Evolutionary conservation across 2,797 vertebrate species (phyloP).

Genomic region (Gouania willdenowi): DNA sequence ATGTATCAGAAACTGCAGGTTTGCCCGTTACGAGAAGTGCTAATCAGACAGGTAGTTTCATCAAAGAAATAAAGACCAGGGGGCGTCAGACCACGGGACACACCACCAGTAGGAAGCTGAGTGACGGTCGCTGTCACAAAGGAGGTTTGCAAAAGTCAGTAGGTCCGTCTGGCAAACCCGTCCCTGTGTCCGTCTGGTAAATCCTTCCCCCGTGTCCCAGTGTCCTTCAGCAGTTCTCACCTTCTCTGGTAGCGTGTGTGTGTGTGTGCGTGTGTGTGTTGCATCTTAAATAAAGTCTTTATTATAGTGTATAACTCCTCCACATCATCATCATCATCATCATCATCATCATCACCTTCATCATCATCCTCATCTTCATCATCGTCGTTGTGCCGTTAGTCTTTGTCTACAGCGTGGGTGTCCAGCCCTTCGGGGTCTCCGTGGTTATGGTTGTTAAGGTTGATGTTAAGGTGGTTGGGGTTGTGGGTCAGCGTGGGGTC

Average conservation of each 20-base stretch:
- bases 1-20: slow-evolving; percentile 66
- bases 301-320: slow-evolving; percentile 70
- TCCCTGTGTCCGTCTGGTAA: slow-evolving; percentile 60
- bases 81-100: slow-evolving; percentile 70
- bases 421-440: slow-evolving; percentile 74
- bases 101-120: slow-evolving; percentile 57
- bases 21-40: slow-evolving; percentile 52
- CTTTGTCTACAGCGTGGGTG: slow-evolving; percentile 72
- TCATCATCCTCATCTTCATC: slow-evolving; percentile 41
- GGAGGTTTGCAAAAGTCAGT: slow-evolving; percentile 55
- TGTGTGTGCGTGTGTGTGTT: slow-evolving; percentile 55
- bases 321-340: slow-evolving; percentile 55
- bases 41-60: slow-evolving; percentile 66
- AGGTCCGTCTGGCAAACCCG: slow-evolving; percentile 61
- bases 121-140: slow-evolving; percentile 43
- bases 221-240: no score
- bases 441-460: slow-evolving; percentile 72
- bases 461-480: slow-evolving; percentile 65
- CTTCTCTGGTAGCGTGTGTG: slow-evolving; percentile 59
- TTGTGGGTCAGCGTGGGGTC: slow-evolving; percentile 71
- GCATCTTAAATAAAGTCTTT: slow-evolving; percentile 76
- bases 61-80: slow-evolving; percentile 49
- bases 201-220: no score
- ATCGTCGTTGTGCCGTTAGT: slow-evolving; percentile 61
- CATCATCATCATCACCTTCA: slow-evolving; percentile 13